Conservation (phyloP, 2,888 invertebrate genomes). For the Timema cristinae region DNA sequence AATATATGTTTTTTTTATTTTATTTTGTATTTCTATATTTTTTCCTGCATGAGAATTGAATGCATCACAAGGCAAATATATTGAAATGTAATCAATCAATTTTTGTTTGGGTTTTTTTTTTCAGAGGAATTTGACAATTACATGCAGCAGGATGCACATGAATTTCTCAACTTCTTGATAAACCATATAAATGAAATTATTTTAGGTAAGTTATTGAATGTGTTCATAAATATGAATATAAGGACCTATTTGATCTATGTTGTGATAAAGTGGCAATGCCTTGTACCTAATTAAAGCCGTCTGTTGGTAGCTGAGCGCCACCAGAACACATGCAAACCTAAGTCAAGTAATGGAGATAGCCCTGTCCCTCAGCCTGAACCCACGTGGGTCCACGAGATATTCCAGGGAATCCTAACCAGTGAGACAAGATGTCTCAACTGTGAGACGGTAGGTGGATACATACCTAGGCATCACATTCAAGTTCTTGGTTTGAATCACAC, state of each 20-base stretch:
- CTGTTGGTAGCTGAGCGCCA: constrained; percentile 63
- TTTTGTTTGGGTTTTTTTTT: too few species aligned
- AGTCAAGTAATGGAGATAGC: constrained; percentile 50
- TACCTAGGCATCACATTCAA: too few species aligned
- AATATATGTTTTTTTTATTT: too few species aligned
- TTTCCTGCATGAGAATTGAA: too few species aligned
- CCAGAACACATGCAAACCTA: constrained; percentile 63
- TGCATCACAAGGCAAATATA: too few species aligned
- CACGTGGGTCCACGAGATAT: constrained; percentile 99
- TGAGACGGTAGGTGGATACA: constrained; percentile 71
- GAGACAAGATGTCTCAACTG: constrained; percentile 99
- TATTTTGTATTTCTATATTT: too few species aligned
- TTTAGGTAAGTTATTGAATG: constrained; percentile 62
- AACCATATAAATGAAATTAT: constrained; percentile 98
- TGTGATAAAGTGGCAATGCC: too few species aligned
- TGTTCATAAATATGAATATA: too few species aligned
- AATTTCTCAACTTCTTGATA: constrained; percentile 97
- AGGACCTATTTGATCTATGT: too few species aligned
- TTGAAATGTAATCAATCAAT: too few species aligned
- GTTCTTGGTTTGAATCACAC: too few species aligned
- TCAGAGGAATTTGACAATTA: constrained; percentile 99
- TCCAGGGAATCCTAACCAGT: constrained; percentile 98
- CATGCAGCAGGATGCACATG: constrained; percentile 99
- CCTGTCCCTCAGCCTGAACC: constrained; percentile 69
- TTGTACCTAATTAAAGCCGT: too few species aligned